These are phyloP conservation scores for Glossophaga mutica DNA, from an alignment of 2,797 vertebrate genomes.

Conservation along the genomic window DNA sequence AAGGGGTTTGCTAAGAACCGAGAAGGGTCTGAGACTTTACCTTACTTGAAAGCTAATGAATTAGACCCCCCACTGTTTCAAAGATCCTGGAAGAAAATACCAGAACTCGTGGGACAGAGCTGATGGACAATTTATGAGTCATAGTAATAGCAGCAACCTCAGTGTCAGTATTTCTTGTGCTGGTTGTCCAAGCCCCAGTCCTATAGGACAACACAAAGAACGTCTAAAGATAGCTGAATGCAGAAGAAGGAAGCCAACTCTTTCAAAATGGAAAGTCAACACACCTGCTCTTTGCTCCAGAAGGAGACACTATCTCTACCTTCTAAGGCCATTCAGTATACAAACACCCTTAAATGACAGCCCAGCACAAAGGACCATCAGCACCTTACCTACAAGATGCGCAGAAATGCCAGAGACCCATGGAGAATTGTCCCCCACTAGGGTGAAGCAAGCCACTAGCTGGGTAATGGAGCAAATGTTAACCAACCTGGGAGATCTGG, in stretches of 20 bases:
- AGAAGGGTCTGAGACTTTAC: background rate
- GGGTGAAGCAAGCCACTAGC: background rate
- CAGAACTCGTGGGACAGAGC: background rate
- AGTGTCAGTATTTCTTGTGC: background rate
- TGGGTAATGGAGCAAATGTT: accelerated
- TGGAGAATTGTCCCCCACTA: background rate
- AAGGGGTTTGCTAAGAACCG: background rate
- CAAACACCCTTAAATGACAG: background rate
- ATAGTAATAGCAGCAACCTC: background rate
- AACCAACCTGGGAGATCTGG: background rate
- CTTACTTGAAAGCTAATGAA: background rate
- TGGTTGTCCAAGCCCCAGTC: background rate
- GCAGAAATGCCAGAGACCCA: background rate
- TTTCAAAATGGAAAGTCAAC: background rate
- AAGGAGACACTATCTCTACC: background rate
- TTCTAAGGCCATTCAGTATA: background rate
- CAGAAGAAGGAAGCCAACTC: background rate
- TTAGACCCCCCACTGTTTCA: background rate
- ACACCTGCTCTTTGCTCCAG: background rate
- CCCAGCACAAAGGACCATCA: background rate
- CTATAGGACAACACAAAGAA: background rate
- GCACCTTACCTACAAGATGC: background rate
- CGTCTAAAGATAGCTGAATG: background rate
- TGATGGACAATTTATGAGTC: background rate
- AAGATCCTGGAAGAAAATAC: background rate